Evolutionary conservation across 30 jellyfish, hydroid and myxozoan genomes (phyloP).

Genomic region (Aurelia aurita): DNA sequence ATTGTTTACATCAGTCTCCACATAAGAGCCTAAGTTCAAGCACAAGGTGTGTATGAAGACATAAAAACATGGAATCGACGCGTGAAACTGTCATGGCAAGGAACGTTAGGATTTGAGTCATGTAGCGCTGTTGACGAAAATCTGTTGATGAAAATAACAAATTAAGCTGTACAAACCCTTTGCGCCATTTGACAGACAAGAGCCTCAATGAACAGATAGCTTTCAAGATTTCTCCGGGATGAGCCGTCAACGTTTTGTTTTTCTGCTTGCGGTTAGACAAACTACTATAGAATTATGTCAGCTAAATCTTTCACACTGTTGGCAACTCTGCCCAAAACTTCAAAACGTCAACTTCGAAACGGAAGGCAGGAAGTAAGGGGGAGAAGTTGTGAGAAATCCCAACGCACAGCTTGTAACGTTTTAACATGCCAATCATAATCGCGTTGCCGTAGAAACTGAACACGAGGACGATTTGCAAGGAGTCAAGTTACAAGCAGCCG

Average conservation of each 20-base stretch:
- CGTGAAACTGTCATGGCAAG: constrained; percentile 62
- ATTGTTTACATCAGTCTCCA: constrained; percentile 6
- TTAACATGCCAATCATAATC: constrained; percentile 77
- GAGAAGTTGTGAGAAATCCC: constrained; percentile 65
- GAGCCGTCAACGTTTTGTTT: constrained; percentile 89
- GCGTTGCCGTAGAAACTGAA: constrained; percentile 72
- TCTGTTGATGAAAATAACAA: constrained; percentile 39
- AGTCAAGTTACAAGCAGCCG: constrained; percentile 59
- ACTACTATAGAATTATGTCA: constrained; percentile 88
- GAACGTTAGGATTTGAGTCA: constrained; percentile 44
- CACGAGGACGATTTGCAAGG: constrained; percentile 64
- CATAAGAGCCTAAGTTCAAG: constrained; percentile 2
- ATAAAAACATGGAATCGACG: constrained; percentile 42
- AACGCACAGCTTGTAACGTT: constrained; percentile 77
- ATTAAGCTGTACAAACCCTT: constrained; percentile 75
- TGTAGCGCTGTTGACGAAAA: constrained; percentile 57
- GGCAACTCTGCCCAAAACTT: constrained; percentile 87
- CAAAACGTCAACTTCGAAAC: constrained; percentile 71
- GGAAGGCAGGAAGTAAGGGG: constrained; percentile 81
- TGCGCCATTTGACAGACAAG: constrained; percentile 88
- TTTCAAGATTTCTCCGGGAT: constrained; percentile 77
- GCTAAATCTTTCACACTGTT: constrained; percentile 91
- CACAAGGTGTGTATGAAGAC: constrained; percentile 13
- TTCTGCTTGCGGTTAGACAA: constrained; percentile 94
- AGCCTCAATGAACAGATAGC: constrained; percentile 77